Evolutionary conservation across 2,113 vertebrate genomes (phyloP).

Genomic region (Vidua macroura): DNA sequence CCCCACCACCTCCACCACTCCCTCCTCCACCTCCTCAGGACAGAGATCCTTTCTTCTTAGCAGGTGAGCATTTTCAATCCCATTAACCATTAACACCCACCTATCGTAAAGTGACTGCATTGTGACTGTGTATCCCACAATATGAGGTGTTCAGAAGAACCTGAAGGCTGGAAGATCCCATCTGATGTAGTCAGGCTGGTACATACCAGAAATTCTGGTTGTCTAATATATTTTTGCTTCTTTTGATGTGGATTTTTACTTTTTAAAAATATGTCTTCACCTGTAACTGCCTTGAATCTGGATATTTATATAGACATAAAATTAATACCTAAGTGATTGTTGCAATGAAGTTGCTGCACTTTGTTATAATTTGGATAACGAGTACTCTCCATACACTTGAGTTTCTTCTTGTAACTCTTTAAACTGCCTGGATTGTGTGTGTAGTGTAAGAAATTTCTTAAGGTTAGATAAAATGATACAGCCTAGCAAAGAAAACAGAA

Average conservation of each 20-base stretch:
- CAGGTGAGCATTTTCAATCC: constrained; percentile 72
- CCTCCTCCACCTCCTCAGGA: constrained; percentile 79
- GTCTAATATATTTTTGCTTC: background rate
- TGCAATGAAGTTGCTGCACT: background rate
- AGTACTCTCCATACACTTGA: background rate
- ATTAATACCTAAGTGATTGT: background rate
- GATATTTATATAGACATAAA: background rate
- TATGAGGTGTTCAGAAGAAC: background rate
- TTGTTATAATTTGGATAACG: background rate
- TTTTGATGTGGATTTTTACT: background rate
- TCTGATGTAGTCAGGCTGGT: background rate
- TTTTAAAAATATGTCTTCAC: background rate
- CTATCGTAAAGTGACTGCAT: background rate
- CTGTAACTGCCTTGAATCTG: background rate
- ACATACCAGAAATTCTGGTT: background rate
- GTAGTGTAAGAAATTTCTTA: background rate
- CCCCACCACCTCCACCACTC: constrained; percentile 59
- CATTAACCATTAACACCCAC: background rate
- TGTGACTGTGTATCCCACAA: background rate
- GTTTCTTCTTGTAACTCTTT: background rate
- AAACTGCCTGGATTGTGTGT: background rate
- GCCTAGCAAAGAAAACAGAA: background rate
- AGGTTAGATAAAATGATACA: background rate
- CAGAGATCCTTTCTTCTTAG: constrained; percentile 89
- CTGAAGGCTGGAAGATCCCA: background rate